Evolutionary conservation across 2,113 vertebrate genomes (phyloP).

Genomic region (Arothron firmamentum): DNA sequence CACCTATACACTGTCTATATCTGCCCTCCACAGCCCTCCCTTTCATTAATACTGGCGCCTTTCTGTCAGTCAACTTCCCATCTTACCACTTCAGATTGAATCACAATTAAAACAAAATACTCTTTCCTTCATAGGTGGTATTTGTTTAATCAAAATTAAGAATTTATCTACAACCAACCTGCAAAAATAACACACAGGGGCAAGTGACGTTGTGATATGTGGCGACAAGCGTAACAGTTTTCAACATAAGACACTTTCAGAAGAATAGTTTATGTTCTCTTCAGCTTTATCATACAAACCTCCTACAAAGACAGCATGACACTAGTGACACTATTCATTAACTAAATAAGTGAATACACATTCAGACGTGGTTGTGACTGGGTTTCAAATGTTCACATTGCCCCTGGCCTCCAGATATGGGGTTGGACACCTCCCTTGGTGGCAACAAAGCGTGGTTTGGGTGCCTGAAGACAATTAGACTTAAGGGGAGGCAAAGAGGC

Average conservation of each 20-base stretch:
- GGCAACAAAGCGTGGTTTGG: conserved; percentile 89
- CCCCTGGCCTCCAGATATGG: conserved; percentile 89
- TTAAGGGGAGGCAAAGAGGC: conserved; percentile 60
- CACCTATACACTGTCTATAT: neutral
- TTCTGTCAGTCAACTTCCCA: conserved; percentile 23
- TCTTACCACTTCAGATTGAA: conserved; percentile 28
- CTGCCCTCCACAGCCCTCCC: conserved; percentile 36
- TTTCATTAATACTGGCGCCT: conserved; percentile 36
- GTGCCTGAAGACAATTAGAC: conserved; percentile 78
- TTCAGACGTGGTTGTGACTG: neutral
- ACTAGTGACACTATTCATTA: too few species aligned
- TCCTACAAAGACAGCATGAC: too few species aligned
- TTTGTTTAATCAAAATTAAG: conserved; percentile 60
- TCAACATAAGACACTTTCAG: too few species aligned
- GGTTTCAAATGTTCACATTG: conserved; percentile 71
- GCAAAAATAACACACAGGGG: conserved; percentile 43
- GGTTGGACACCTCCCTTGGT: conserved; percentile 85
- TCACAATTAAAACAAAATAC: conserved; percentile 52
- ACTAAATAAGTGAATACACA: neutral
- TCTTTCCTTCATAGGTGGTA: conserved; percentile 45
- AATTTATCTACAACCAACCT: conserved; percentile 41
- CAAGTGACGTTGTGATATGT: conserved; percentile 43
- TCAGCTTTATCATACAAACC: too few species aligned
- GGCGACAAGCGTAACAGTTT: conserved; percentile 21
- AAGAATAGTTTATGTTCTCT: too few species aligned